Percentiles rank a stretch among this genome's conserved stretches.
Evolutionary conservation across 2,797 vertebrate genomes (phyloP).

Genomic region (Acanthurus lineatus): DNA sequence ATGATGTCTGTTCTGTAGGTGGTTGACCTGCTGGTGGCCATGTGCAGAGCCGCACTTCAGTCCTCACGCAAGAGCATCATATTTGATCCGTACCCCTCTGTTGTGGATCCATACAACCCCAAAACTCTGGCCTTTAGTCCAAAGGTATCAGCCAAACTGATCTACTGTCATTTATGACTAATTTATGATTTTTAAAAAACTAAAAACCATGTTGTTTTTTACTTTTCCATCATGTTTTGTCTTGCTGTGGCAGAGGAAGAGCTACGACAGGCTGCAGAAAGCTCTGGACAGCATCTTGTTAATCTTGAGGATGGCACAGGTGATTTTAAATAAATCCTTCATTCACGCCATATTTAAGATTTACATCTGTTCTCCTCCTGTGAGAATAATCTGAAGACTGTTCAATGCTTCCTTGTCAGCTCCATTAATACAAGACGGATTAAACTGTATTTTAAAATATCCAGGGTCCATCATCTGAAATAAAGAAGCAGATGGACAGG

Average conservation of each 20-base stretch:
- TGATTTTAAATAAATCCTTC: slow-evolving; percentile 16
- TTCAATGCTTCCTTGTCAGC: background rate
- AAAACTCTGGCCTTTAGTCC: slow-evolving; percentile 94
- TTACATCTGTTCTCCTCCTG: background rate
- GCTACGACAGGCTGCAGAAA: slow-evolving; percentile 93
- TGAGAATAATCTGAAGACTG: slow-evolving; percentile 2
- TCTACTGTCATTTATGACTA: background rate
- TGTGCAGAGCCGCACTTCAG: slow-evolving; percentile 93
- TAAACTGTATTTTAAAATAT: slow-evolving; percentile 15
- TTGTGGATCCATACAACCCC: slow-evolving; percentile 92
- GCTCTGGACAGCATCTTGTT: slow-evolving; percentile 94
- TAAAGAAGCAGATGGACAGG: slow-evolving; percentile 98
- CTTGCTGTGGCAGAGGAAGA: slow-evolving; percentile 89
- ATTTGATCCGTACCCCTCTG: slow-evolving; percentile 94
- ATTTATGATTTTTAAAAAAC: background rate
- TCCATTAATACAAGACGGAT: slow-evolving; percentile 1
- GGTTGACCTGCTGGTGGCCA: slow-evolving; percentile 92
- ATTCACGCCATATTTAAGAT: slow-evolving; percentile 1
- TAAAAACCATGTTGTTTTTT: background rate
- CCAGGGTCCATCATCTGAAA: slow-evolving; percentile 95
- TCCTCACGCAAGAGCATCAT: slow-evolving; percentile 94
- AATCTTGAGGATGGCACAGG: slow-evolving; percentile 95
- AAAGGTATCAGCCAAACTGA: slow-evolving; percentile 83
- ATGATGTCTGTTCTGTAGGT: slow-evolving; percentile 81
- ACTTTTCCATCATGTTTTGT: background rate